Evolutionary conservation across 2,113 vertebrate genomes (phyloP).

Genomic region (Lynx canadensis): DNA sequence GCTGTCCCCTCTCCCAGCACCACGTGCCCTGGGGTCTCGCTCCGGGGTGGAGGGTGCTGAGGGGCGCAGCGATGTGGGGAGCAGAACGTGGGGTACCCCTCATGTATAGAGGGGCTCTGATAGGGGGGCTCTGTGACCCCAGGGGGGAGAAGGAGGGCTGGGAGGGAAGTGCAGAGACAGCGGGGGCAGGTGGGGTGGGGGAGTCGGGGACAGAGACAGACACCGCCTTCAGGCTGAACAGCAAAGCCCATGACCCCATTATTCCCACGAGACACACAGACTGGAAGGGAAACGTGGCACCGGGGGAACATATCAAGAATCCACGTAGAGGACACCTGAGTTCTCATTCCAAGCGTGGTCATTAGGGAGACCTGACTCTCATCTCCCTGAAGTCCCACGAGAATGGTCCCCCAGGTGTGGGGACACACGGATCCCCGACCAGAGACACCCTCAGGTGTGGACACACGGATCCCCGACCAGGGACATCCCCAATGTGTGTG

Average conservation of each 20-base stretch:
- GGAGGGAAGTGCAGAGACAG: neutral
- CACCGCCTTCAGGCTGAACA: neutral
- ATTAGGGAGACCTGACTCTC: fast-evolving
- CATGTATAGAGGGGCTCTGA: fast-evolving
- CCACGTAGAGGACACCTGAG: neutral
- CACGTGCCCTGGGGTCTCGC: neutral
- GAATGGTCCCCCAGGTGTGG: fast-evolving
- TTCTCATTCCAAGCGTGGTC: neutral
- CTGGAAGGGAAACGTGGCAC: neutral
- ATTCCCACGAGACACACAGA: fast-evolving
- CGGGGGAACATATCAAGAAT: neutral
- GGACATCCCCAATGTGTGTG: too few species aligned
- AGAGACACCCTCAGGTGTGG: too few species aligned
- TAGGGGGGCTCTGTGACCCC: neutral
- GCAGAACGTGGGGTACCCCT: neutral
- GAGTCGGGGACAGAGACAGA: neutral
- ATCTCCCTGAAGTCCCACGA: neutral
- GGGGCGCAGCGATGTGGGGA: too few species aligned
- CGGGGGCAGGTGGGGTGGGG: neutral
- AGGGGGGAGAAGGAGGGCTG: neutral
- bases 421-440: neutral
- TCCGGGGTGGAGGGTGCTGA: fast-evolving
- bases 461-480: too few species aligned
- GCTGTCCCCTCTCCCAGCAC: neutral
- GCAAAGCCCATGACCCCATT: neutral